Evolutionary conservation across 2,888 invertebrate species (phyloP).

Genomic region (Tipula vernalis): DNA sequence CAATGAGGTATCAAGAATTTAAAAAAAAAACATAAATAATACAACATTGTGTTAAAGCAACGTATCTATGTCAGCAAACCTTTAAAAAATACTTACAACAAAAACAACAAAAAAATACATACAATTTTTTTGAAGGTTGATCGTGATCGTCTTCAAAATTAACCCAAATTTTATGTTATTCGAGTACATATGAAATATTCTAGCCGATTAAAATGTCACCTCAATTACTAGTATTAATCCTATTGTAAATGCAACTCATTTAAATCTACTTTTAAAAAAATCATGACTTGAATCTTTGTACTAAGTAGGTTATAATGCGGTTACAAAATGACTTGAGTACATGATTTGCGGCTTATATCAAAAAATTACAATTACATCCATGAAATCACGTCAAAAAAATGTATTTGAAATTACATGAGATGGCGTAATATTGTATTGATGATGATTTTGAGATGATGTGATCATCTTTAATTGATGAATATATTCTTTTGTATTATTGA

Average conservation of each 20-base stretch:
- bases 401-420: not conserved
- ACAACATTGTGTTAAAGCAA: too few relatives aligned
- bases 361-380: not conserved
- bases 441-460: not conserved
- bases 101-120: not conserved
- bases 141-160: not conserved
- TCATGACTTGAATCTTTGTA: not conserved
- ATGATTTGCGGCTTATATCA: not conserved
- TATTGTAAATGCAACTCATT: not conserved
- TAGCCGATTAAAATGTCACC: not conserved
- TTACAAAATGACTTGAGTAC: not conserved
- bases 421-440: not conserved
- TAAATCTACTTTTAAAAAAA: not conserved
- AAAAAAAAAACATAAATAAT: too few relatives aligned
- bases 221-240: not conserved
- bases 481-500: not conserved
- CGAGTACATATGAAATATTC: not conserved
- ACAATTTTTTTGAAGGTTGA: not conserved
- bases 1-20: too few relatives aligned
- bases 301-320: not conserved
- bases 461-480: not conserved
- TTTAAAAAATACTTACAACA: not conserved
- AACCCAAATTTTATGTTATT: not conserved
- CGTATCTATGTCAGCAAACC: not conserved
- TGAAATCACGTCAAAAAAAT: not conserved